Evolutionary conservation across 2,888 invertebrate genomes (phyloP).

Genomic region (Agrotis segetum): DNA sequence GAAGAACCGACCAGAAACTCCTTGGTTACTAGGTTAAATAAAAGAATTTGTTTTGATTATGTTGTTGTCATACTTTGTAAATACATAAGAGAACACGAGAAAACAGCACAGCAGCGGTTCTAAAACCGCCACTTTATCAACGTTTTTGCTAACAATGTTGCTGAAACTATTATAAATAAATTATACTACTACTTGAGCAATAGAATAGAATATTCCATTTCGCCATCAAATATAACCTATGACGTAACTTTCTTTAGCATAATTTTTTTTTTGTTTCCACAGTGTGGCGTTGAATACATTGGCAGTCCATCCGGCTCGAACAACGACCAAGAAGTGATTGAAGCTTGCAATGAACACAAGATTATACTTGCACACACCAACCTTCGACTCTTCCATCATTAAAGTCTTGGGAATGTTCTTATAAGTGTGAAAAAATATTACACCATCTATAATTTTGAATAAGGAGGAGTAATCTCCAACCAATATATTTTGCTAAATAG

Average conservation of each 20-base stretch:
- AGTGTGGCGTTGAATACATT: conserved; percentile 98
- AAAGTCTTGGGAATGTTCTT: conserved; percentile 64
- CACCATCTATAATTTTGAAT: conserved; percentile 1
- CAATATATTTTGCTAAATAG: not conserved
- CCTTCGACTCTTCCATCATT: conserved; percentile 98
- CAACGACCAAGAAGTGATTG: conserved; percentile 97
- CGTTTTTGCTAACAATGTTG: too few relatives aligned
- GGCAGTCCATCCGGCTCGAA: conserved; percentile 98
- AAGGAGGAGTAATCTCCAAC: conserved; percentile 39
- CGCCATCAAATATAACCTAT: too few relatives aligned
- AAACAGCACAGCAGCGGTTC: too few relatives aligned
- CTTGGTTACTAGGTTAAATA: too few relatives aligned
- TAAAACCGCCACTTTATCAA: too few relatives aligned
- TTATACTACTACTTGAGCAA: too few relatives aligned
- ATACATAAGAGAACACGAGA: too few relatives aligned
- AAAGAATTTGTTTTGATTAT: too few relatives aligned
- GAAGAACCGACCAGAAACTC: too few relatives aligned
- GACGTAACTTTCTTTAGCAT: not conserved
- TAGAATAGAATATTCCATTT: too few relatives aligned
- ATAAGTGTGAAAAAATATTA: not conserved
- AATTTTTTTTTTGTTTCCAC: conserved; percentile 59
- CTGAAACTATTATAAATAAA: too few relatives aligned
- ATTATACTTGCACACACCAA: conserved; percentile 97
- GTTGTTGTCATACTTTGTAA: too few relatives aligned
- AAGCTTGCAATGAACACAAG: conserved; percentile 97